Conservation (phyloP, 2,797 vertebrate genomes). For the Steatocranus sp. region DNA sequence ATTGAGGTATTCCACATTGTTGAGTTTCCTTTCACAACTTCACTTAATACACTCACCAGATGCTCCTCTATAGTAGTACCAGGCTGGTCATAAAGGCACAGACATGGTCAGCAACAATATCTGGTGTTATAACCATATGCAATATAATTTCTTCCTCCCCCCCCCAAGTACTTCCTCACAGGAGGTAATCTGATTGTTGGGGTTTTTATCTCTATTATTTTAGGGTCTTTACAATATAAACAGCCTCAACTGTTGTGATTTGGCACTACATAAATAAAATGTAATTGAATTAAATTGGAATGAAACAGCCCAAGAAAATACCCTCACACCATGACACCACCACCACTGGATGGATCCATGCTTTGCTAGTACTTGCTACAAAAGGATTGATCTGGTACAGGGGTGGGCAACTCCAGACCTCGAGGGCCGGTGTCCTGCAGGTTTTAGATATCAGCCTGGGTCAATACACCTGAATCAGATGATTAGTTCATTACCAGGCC, state of each 20-base stretch:
- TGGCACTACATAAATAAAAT: neutral
- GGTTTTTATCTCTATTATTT: neutral
- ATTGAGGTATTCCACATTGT: slow-evolving; percentile 73
- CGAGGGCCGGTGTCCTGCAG: neutral
- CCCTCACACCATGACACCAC: neutral
- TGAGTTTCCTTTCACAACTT: neutral
- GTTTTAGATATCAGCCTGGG: neutral
- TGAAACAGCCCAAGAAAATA: neutral
- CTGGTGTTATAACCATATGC: neutral
- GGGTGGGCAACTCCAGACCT: neutral
- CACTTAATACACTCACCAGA: neutral
- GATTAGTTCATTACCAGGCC: neutral
- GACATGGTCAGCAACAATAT: neutral
- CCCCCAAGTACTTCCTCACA: neutral
- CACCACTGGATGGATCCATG: neutral
- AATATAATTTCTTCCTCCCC: neutral
- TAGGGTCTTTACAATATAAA: neutral
- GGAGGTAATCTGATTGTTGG: neutral
- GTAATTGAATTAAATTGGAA: neutral
- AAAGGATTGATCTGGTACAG: neutral
- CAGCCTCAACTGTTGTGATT: neutral
- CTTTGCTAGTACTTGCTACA: neutral
- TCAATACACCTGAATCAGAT: neutral
- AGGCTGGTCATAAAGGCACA: neutral
- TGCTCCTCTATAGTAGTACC: neutral